Percentiles rank a stretch among this genome's conserved stretches.
phyloP scores from a whole-genome alignment of 2,797 vertebrate genomes.

The Mallotus villosus region DNA sequence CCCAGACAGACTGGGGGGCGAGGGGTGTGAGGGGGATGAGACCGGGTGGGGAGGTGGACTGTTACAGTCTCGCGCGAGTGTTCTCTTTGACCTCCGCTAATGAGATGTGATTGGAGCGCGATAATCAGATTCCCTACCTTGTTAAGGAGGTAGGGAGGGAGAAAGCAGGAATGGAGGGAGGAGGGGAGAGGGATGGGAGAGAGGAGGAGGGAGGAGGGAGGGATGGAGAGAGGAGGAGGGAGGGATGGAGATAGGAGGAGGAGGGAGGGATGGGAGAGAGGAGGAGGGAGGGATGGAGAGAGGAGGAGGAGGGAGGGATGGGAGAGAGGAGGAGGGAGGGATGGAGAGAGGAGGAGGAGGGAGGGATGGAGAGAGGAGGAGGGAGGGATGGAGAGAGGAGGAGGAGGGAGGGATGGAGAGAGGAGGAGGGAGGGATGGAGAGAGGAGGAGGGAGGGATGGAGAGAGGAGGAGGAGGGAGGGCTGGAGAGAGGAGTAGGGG shows the following conservation, averaged over 20 bases:
- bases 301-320: constrained; percentile 10
- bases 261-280: too few relatives aligned
- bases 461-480: constrained; percentile 7
- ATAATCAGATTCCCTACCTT: constrained; percentile 70
- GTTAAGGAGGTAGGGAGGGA: constrained; percentile 51
- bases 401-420: background rate
- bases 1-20: constrained; percentile 52
- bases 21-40: constrained; percentile 44
- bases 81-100: constrained; percentile 71
- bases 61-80: constrained; percentile 52
- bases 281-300: too few relatives aligned
- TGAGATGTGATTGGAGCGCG: constrained; percentile 68
- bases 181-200: constrained; percentile 21
- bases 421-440: background rate
- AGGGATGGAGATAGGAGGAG: constrained; percentile 4
- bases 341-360: background rate
- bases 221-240: too few relatives aligned
- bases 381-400: constrained; percentile 13
- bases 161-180: constrained; percentile 27
- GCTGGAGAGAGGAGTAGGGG: too few relatives aligned
- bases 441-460: constrained; percentile 2
- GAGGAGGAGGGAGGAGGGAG: constrained; percentile 42
- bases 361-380: constrained; percentile 34
- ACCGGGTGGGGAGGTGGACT: constrained; percentile 26
- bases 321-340: constrained; percentile 35